A percentile compares a stretch with the other conserved stretches of the same genome.
Conservation (phyloP, 2,888 invertebrate genomes). For the Galerucella calmariensis region DNA sequence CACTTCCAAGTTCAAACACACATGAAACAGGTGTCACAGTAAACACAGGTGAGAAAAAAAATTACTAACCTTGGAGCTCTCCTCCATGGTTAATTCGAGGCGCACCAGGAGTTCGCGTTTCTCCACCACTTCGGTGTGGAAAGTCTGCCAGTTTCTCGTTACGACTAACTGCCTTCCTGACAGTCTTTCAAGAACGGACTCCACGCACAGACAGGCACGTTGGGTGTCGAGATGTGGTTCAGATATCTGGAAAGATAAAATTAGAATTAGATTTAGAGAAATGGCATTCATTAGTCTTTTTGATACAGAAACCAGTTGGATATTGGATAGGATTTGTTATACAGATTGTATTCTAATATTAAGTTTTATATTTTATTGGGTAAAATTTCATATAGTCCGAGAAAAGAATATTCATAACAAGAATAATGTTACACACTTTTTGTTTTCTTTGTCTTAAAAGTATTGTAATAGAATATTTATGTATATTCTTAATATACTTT, state of each 20-base stretch:
- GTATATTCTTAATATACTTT: not conserved
- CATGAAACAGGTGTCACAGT: constrained; percentile 25
- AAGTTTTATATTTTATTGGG: no score
- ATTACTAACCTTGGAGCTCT: constrained; percentile 69
- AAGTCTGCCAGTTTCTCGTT: constrained; percentile 77
- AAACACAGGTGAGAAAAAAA: constrained; percentile 20
- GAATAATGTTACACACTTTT: no score
- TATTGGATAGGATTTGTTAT: no score
- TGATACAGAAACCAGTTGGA: not conserved
- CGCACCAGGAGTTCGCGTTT: constrained; percentile 67
- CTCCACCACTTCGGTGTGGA: constrained; percentile 74
- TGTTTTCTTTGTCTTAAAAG: no score
- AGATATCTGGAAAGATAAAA: constrained; percentile 57
- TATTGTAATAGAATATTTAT: no score
- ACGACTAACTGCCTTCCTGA: constrained; percentile 73
- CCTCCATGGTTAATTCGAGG: constrained; percentile 70
- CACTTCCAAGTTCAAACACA: not conserved
- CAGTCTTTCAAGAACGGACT: constrained; percentile 76
- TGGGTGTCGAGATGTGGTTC: constrained; percentile 78
- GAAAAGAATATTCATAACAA: no score
- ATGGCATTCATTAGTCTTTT: constrained; percentile 23
- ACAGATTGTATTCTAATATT: not conserved
- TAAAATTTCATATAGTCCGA: no score
- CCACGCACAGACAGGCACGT: constrained; percentile 74
- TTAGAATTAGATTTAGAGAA: constrained; percentile 39